A percentile compares a stretch with the other conserved stretches of the same genome.
These are phyloP conservation scores for Betta splendens DNA, from an alignment of 2,797 vertebrate species.

Conservation along the genomic window DNA sequence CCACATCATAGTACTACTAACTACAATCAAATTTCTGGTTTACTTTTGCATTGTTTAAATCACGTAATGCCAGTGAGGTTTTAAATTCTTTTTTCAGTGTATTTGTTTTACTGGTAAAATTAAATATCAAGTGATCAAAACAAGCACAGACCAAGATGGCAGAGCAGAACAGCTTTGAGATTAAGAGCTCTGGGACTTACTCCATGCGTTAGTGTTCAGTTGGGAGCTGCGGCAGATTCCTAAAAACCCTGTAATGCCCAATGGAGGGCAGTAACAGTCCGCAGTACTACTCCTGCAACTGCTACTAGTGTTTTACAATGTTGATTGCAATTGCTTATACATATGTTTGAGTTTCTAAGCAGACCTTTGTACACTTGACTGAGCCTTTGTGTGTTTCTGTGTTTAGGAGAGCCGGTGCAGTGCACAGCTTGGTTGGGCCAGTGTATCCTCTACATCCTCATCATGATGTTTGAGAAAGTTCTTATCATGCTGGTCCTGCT, in stretches of 20 bases:
- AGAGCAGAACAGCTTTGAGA: not conserved
- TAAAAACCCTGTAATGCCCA: conserved; percentile 34
- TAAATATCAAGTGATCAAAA: too few species aligned
- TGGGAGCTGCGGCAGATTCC: not conserved
- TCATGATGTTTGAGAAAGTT: conserved; percentile 97
- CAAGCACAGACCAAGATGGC: too few species aligned
- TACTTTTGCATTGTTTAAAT: too few species aligned
- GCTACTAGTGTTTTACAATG: too few species aligned
- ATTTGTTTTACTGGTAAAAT: too few species aligned
- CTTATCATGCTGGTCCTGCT: conserved; percentile 95
- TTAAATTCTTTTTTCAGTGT: too few species aligned
- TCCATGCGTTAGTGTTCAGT: not conserved
- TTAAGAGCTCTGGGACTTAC: not conserved
- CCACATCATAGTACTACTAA: too few species aligned
- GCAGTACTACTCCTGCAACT: too few species aligned
- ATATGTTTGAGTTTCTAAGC: conserved; percentile 9
- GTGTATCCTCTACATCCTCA: conserved; percentile 95
- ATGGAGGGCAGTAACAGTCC: conserved; percentile 52
- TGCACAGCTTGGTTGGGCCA: conserved; percentile 95
- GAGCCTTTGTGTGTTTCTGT: not conserved
- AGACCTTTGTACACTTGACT: not conserved
- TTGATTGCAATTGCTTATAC: too few species aligned
- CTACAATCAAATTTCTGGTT: too few species aligned
- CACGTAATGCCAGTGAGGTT: too few species aligned
- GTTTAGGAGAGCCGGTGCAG: conserved; percentile 91